Conservation (phyloP, 2,888 invertebrate species). For the Caenorhabditis afra region DNA sequence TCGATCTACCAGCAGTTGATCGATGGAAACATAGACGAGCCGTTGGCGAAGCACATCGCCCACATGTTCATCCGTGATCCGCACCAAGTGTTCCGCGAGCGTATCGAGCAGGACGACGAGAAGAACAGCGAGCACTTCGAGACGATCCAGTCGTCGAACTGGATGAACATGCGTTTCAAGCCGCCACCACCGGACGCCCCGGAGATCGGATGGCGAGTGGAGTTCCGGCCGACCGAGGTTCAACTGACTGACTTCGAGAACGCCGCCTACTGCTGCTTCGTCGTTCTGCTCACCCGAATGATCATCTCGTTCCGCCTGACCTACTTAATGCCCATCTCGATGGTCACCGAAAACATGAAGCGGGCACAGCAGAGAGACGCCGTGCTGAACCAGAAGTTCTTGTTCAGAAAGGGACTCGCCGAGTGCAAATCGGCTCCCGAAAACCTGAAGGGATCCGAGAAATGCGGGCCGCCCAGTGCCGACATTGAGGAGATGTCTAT, state of each 20-base stretch:
- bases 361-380: slow-evolving; percentile 94
- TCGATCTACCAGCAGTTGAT: slow-evolving; percentile 85
- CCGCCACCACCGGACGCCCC: slow-evolving; percentile 94
- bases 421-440: slow-evolving; percentile 78
- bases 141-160: slow-evolving; percentile 81
- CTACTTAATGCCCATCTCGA: slow-evolving; percentile 92
- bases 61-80: slow-evolving; percentile 98
- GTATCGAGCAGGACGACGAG: slow-evolving; percentile 92
- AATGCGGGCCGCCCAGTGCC: slow-evolving; percentile 67
- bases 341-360: slow-evolving; percentile 90
- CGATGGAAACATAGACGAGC: slow-evolving; percentile 92
- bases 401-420: slow-evolving; percentile 85
- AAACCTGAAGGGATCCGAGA: slow-evolving; percentile 67
- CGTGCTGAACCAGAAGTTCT: slow-evolving; percentile 89
- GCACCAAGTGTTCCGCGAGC: slow-evolving; percentile 90
- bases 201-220: slow-evolving; percentile 98
- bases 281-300: slow-evolving; percentile 95
- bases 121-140: slow-evolving; percentile 99
- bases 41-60: slow-evolving; percentile 94
- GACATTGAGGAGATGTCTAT: slow-evolving; percentile 88
- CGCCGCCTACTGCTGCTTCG: slow-evolving; percentile 97
- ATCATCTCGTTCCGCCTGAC: slow-evolving; percentile 96
- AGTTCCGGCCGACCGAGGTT: slow-evolving; percentile 96
- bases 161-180: slow-evolving; percentile 80
- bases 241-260: slow-evolving; percentile 99